Base-by-base conservation (phyloP, 2,113 vertebrate genomes). In the Excalfactoria chinensis region DNA sequence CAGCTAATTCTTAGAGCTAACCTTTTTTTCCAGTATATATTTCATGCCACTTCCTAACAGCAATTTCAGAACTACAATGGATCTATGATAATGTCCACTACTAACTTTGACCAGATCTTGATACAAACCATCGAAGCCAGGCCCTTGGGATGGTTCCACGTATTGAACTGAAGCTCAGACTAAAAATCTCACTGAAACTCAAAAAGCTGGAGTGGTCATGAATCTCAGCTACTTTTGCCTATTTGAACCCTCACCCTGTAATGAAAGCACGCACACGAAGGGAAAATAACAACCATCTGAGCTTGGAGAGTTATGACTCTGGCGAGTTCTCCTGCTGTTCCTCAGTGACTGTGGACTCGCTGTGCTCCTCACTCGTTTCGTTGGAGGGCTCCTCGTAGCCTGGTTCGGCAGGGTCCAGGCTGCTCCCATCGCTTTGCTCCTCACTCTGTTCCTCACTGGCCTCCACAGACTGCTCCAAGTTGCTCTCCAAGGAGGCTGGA, bases 341-440 rank as follows among this genome's bases (percentile, higher is more conserved):
- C 71, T 90, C 97, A 6, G 80, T 86, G 77, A 95, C 62, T 4
- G 78, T 88, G 76, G 93, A 93, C 58, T 70, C 89, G 30, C 95
- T 95, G 93, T 97, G 96, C 95, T 97, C 86, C 95, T 97, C 78
- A 1, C 95, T 97, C 4, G 91, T 86, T 95, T 98, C 96, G 0
- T 81, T 93, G 95, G 97, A 85, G 6, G 86, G 97, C 88, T 97
- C 97, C 75, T 97, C 96, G 1, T 77, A 90, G 37, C 87, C 70
- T 0, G 97, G 93, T 84, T 96, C 97, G 0, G 95, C 40, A 0
- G 97, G 96, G 60, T 97, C 97, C 58, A 97, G 97, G 19, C 97
- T 98, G 86, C 96, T 97, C 16, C 75, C 97, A 79, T 98, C 98
- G 0, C 97, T 98, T 19, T 97, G 97, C 80, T 97, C 98, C 94